These are phyloP conservation scores for Odontophorus gujanensis DNA, from an alignment of 2,113 vertebrate species.

Conservation along the genomic window DNA sequence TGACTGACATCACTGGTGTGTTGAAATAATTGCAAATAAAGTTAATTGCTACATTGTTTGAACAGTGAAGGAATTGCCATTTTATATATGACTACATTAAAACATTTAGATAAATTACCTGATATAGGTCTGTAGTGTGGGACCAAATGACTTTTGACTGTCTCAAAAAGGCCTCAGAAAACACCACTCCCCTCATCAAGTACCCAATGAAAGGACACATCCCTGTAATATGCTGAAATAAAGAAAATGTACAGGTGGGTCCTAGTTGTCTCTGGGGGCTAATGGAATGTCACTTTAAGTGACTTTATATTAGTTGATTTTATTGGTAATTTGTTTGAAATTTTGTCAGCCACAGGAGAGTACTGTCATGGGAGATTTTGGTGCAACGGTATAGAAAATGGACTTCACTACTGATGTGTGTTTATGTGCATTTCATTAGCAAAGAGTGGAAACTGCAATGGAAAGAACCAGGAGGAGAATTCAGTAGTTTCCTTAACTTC, in stretches of 20 bases:
- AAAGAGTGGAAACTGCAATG: neutral
- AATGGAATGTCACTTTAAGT: neutral
- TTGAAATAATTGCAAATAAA: constrained; percentile 50
- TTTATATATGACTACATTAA: constrained; percentile 19
- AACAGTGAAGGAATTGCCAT: neutral
- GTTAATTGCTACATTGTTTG: constrained; percentile 16
- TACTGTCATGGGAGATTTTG: neutral
- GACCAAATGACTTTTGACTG: constrained; percentile 40
- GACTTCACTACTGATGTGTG: neutral
- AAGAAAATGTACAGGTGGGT: constrained; percentile 22
- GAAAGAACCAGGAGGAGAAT: neutral
- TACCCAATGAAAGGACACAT: constrained; percentile 41
- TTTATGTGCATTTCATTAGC: neutral
- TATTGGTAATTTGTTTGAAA: constrained; percentile 3
- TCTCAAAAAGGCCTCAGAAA: constrained; percentile 11
- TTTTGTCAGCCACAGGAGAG: neutral
- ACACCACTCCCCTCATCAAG: constrained; percentile 37
- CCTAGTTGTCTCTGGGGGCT: neutral
- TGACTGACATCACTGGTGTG: neutral
- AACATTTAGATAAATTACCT: constrained; percentile 29
- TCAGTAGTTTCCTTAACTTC: neutral
- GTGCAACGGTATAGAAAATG: neutral
- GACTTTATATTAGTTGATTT: neutral
- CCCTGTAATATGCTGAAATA: neutral
- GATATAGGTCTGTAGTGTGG: constrained; percentile 3